Evolutionary conservation across 2,113 vertebrate species (phyloP), one percentile per base, ranked within the genome.

Genomic region (Leptobrachium leishanense): DNA sequence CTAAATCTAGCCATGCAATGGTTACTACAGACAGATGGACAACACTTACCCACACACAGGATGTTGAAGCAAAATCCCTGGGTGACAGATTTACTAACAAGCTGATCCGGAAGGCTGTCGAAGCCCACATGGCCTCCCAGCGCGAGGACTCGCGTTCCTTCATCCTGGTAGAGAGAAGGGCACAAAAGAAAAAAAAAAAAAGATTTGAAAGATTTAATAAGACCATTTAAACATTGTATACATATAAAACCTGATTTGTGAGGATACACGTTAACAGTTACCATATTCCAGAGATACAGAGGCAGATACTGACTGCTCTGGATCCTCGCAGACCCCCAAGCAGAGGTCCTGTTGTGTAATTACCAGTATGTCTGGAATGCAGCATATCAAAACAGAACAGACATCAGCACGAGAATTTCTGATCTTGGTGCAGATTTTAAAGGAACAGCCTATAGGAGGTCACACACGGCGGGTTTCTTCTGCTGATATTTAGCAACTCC

Each of bases 11-110:
- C 20, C 20, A 31, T 31, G 20, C 20, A 31, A 31, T 31, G 20
- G 20, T 31, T 31, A 31, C 20, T 31, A 31, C 20, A 31, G 20
- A 31, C 20, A 31, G 20, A 31, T 31, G 20, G 20, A 31, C 20
- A 31, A 31, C 20, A 93, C 97, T 94, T 90, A 99, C 98, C 98
- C 86, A 99, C 98, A 77, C 98, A 99, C 66, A 99, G 96, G 84
- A 99, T 99, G 88, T 99, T 99, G 92, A 99, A 99, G 88, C 97
- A 98, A 92, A 99, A 99, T 82, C 98, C 97, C 87, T 98, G 96
- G 1, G 94, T 92, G 88, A 98, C 96, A 0, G 98, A 98, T 93
- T 98, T 99, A 90, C 97, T 98, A 95, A 99, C 98, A 87, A 99
- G 90, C 86, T 99, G 98, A 79, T 99, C 97, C 0, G 97, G 98